Conservation (phyloP, 2,113 vertebrate genomes). For the Poicephalus meyeri region DNA sequence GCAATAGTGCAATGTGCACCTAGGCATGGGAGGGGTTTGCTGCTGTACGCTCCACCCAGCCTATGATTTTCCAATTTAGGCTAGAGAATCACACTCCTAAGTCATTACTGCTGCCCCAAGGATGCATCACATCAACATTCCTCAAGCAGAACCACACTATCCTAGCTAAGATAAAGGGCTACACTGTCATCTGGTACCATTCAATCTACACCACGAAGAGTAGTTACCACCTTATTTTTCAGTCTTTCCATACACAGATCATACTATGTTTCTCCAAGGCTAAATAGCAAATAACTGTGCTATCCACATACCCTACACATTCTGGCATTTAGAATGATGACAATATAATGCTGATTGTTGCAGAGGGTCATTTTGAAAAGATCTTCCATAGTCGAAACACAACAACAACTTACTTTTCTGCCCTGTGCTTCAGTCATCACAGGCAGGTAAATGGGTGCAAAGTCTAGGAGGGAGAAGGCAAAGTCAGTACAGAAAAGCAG, state of each 20-base stretch:
- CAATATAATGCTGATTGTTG: background rate
- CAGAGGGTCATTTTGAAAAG: background rate
- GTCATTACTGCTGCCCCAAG: background rate
- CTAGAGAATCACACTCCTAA: background rate
- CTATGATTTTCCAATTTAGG: fast-evolving
- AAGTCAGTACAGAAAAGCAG: background rate
- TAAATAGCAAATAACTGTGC: background rate
- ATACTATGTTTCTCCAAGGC: background rate
- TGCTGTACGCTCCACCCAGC: background rate
- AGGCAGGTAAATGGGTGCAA: background rate
- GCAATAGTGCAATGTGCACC: background rate
- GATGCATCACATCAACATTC: too few relatives aligned
- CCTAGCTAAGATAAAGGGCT: background rate
- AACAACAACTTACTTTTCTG: background rate
- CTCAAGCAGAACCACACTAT: background rate
- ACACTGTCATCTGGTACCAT: background rate
- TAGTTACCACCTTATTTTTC: background rate
- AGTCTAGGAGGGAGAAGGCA: background rate
- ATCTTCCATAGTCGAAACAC: background rate
- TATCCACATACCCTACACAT: background rate
- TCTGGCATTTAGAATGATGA: background rate
- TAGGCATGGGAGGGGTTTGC: fast-evolving
- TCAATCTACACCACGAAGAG: background rate
- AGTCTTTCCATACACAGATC: background rate
- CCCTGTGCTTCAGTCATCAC: background rate